These are phyloP conservation scores for Oophaga sylvatica DNA, from an alignment of 2,797 vertebrate genomes.

Conservation along the genomic window DNA sequence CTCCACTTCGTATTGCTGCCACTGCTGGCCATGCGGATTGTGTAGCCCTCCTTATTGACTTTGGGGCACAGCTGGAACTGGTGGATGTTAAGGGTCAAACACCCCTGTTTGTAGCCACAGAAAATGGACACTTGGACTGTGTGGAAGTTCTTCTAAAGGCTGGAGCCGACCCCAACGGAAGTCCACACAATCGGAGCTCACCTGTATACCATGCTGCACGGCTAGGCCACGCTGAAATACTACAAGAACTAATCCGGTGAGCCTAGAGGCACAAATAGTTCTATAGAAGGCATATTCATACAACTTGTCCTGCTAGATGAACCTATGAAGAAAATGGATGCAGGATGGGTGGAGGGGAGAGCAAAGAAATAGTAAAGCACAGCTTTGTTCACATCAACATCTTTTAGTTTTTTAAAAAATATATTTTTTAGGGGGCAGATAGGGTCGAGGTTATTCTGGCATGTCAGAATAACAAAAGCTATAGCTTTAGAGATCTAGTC, in stretches of 20 bases:
- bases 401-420: no score
- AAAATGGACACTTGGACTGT: conserved; percentile 91
- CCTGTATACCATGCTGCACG: conserved; percentile 88
- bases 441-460: no score
- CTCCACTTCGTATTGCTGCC: conserved; percentile 87
- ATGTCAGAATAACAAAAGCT: no score
- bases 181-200: conserved; percentile 91
- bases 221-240: conserved; percentile 85
- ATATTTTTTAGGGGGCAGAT: neutral
- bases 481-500: no score
- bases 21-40: conserved; percentile 87
- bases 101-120: conserved; percentile 88
- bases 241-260: conserved; percentile 89
- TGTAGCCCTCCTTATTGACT: conserved; percentile 84
- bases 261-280: conserved; percentile 22
- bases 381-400: neutral
- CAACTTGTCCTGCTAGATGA: neutral
- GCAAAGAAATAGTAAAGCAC: neutral
- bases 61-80: conserved; percentile 89
- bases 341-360: neutral
- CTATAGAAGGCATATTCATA: no score
- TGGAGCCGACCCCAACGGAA: conserved; percentile 90
- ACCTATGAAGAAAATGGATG: neutral
- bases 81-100: conserved; percentile 96
- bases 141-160: conserved; percentile 88